Base-by-base conservation (phyloP, 2,797 vertebrate genomes). In the Cynopterus sphinx region DNA sequence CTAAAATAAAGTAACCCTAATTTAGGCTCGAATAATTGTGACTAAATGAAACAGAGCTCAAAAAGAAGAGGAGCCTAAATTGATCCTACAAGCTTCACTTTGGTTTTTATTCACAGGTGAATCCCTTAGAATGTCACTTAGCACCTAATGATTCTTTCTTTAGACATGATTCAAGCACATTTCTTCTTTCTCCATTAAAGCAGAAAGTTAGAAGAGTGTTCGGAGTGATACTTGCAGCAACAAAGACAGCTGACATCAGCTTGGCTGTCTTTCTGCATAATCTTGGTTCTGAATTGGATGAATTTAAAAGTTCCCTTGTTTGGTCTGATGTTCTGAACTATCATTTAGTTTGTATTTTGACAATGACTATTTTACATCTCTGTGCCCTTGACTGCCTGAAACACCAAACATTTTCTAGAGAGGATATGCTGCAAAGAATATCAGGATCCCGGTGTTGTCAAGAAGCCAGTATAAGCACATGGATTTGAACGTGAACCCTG, bases 311-410 rank as follows among this genome's bases (percentile, higher is more conserved):
- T 67, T 81, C 22, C 51, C 31, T 5, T 51, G 70, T 83, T 87
- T 43, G 2, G 19, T 84, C 8, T 95, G 39, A 24, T 83, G 97
- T 92, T 96, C 57, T 81, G n/a, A 91, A 71, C 61, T n/a, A 26
- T 15, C 9, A 9, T 78, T 96, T 79, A 17, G 19, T 46, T 65
- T 85, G 2, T 19, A 15, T 24, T 22, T 36, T 84, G 43, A 90
- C 84, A 55, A 59, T 71, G 11, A 73, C 65, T 74, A 1, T 24
- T 90, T 33, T 79, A 0, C 4, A 31, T 28, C 15, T 92, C 63
- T 57, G 31, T 55, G 63, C 94, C 41, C 57, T n/a, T 83, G 65
- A 77, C 26, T 15, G 65, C 31, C 3, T 61, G 3, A 39, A 71
- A 87, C 16, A 68, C 21, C 39, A 51, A 71, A 13, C 43, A 83